Percentiles rank a stretch among this genome's conserved stretches.
Evolutionary conservation across 2,113 vertebrate genomes (phyloP).

Genomic region (Copsychus sechellarum): DNA sequence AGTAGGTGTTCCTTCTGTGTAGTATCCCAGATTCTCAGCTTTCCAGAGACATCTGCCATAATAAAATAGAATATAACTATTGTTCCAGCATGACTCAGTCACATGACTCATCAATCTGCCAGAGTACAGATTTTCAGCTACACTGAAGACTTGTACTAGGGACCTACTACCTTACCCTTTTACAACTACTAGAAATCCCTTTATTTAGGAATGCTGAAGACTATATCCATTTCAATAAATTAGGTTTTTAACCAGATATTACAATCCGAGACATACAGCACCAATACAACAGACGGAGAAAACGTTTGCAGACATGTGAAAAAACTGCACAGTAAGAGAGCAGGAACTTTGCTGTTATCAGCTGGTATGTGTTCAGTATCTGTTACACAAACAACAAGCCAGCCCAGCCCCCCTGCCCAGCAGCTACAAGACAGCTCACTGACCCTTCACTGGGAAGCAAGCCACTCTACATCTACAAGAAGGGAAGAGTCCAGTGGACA

Average conservation of each 20-base stretch:
- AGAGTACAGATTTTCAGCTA: background rate
- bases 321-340: background rate
- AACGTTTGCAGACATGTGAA: background rate
- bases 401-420: background rate
- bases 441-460: background rate
- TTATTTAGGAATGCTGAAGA: background rate
- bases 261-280: background rate
- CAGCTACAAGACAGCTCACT: background rate
- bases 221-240: background rate
- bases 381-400: background rate
- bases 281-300: fast-evolving
- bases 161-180: background rate
- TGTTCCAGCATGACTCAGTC: slow-evolving; percentile 7
- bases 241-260: background rate
- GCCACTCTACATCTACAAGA: background rate
- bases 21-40: slow-evolving; percentile 97
- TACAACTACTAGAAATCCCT: background rate
- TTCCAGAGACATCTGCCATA: slow-evolving; percentile 87
- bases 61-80: slow-evolving; percentile 29
- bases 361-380: background rate
- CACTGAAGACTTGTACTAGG: background rate
- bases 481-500: background rate
- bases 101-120: background rate
- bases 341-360: background rate
- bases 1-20: slow-evolving; percentile 95